Percentiles rank a stretch among this genome's conserved stretches.
Evolutionary conservation across 2,797 vertebrate species (phyloP).

Genomic region (Carcharodon carcharias): DNA sequence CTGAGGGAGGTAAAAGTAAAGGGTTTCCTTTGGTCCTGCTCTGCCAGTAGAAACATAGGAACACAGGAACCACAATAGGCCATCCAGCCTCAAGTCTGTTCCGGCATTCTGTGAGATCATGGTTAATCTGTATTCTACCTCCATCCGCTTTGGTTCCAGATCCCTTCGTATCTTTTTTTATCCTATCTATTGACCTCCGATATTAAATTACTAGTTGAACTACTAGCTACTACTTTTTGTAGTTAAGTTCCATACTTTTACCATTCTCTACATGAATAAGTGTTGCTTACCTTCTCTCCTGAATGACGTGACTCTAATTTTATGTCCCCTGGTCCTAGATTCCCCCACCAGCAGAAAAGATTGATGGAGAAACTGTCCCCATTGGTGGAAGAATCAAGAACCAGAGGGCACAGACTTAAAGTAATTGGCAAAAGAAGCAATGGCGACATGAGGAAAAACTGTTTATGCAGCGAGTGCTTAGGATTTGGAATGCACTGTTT

Average conservation of each 20-base stretch:
- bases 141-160: background rate
- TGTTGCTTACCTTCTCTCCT: background rate
- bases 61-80: background rate
- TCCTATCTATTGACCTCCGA: background rate
- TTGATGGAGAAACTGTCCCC: background rate
- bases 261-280: background rate
- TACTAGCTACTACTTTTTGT: background rate
- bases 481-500: too few relatives aligned
- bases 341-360: background rate
- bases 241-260: background rate
- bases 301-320: background rate
- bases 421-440: too few relatives aligned
- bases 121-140: background rate
- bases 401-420: too few relatives aligned
- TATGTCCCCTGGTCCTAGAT: background rate
- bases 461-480: too few relatives aligned
- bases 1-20: background rate
- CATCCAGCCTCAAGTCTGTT: background rate
- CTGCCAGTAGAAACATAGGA: background rate
- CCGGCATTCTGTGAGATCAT: background rate
- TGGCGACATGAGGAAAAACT: too few relatives aligned
- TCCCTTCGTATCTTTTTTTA: background rate
- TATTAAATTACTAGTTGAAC: background rate
- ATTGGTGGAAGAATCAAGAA: too few relatives aligned
- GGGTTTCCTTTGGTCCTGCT: background rate